Base-by-base conservation (phyloP, 2,888 invertebrate species). In the Ornithoptera priamus region DNA sequence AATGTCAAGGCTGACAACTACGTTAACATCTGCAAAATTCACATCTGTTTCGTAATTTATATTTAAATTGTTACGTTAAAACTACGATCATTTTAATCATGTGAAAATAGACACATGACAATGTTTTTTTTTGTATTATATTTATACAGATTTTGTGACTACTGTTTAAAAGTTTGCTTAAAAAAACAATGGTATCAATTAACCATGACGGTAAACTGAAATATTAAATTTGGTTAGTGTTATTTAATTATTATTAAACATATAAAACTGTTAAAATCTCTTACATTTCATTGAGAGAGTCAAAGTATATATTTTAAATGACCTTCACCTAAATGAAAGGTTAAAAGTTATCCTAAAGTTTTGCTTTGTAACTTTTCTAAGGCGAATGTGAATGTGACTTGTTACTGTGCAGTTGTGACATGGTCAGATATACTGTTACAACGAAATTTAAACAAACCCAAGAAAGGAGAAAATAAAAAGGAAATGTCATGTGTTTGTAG, bases 1-100 rank as follows among this genome's bases (percentile, higher is more conserved):
- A 71, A 67, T 71, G 70, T 67, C 70, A 71, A 71, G 70, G 70
- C 39, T 20, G 57, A 36, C 67, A 60, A 50, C 67, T 22, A 58
- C 10, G 22, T 58, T 58, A 58, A 58, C 22, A 24, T 22, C 53
- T n/a, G 53, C 6, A n/a, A n/a, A 53, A 53, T 53, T 53, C 53
- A 53, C 53, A 53, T 53, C 6, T 53, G n/a, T 53, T 53, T n/a
- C n/a, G 53, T 53, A 53, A 53, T 53, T n/a, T 8, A n/a, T 1
- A 7, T n/a, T 53, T 53, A 53, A 53, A n/a, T 53, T n/a, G 15
- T 46, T 15, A 46, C 1, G 12, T 15, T 18, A 53, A 7, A 53
- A n/a, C 18, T 30, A 3, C 5, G 30, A 30, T 30, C 5, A 30
- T 2, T 30, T 30, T 30, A n/a, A 53, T 53, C 18, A 46, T 46